Evolutionary conservation across 1,140 invertebrate genomes (phyloP).

Genomic region (Glossosoma conforme): DNA sequence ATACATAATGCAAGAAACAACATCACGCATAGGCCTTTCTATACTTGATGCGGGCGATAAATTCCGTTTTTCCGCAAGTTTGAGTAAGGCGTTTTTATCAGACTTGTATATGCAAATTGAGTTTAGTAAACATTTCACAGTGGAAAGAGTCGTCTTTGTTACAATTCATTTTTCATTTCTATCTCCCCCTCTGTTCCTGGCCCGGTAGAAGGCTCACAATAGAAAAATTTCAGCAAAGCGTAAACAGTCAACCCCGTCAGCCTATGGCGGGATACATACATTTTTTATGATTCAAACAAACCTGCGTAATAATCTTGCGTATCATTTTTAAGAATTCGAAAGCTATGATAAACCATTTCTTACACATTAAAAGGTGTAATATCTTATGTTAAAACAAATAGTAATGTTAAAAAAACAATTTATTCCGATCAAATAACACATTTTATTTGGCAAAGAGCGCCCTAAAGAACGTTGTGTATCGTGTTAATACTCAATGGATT

Average conservation of each 20-base stretch:
- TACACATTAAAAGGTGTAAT: too few species aligned
- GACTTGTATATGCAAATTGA: constrained; percentile 32
- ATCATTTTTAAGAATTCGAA: too few species aligned
- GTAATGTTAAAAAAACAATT: too few species aligned
- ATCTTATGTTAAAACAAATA: too few species aligned
- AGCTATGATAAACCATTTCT: too few species aligned
- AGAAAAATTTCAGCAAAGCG: constrained; percentile 25
- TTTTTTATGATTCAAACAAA: neutral
- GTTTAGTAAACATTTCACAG: constrained; percentile 32
- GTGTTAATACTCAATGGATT: too few species aligned
- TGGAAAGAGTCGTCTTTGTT: constrained; percentile 30
- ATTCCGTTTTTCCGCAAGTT: constrained; percentile 18
- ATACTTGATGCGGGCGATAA: neutral
- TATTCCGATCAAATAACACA: too few species aligned
- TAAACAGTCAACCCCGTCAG: constrained; percentile 2
- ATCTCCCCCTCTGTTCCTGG: constrained; percentile 12
- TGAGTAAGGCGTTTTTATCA: constrained; percentile 17
- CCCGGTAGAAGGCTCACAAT: constrained; percentile 19
- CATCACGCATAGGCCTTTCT: too few species aligned
- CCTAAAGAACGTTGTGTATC: too few species aligned
- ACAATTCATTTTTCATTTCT: constrained; percentile 33
- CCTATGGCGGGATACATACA: neutral
- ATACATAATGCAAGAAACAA: too few species aligned
- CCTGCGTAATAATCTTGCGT: too few species aligned
- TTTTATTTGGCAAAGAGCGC: too few species aligned